Percentiles rank a stretch among this genome's conserved stretches.
phyloP scores from a whole-genome alignment of 2,113 vertebrate species.

The Tragelaphus imberbis region DNA sequence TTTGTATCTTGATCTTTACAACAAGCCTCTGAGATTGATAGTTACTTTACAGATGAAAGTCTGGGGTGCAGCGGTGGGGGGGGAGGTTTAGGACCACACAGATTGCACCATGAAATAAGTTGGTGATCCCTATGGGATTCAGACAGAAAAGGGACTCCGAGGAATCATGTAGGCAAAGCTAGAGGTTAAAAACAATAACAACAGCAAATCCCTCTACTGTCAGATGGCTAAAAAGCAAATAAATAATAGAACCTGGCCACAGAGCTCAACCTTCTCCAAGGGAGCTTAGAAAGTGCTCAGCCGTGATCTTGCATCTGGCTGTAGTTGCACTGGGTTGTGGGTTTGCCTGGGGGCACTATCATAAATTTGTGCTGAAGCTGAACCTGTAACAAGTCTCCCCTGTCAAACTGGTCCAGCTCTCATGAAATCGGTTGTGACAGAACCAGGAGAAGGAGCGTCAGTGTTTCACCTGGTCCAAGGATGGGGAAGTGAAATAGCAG shows the following conservation, averaged over 20 bases:
- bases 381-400: background rate
- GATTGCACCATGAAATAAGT: background rate
- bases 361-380: background rate
- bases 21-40: background rate
- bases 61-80: background rate
- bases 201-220: background rate
- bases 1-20: background rate
- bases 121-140: background rate
- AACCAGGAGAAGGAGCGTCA: background rate
- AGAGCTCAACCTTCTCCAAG: background rate
- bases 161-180: background rate
- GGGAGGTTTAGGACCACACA: background rate
- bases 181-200: background rate
- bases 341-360: background rate
- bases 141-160: background rate
- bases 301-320: background rate
- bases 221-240: background rate
- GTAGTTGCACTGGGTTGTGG: background rate
- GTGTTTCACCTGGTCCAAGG: background rate
- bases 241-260: background rate
- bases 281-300: background rate
- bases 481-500: background rate
- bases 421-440: accelerated
- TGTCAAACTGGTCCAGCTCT: background rate
- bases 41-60: background rate